Conservation (phyloP, 2,888 invertebrate species). For the Sepioteuthis lessoniana region DNA sequence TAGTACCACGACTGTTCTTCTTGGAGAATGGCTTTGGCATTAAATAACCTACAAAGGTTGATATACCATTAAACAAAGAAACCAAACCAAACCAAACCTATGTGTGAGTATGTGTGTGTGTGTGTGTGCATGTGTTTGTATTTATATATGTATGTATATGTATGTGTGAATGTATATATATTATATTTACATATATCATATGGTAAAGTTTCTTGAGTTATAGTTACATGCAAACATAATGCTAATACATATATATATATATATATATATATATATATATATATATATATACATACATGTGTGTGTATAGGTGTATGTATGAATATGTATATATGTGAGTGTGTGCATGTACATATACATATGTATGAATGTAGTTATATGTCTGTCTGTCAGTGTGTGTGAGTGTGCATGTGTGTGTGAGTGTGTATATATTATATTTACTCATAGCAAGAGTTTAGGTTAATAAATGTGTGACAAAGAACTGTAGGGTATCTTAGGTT, state of each 20-base stretch:
- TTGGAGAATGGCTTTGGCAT: no score
- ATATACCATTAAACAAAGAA: no score
- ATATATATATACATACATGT: background rate
- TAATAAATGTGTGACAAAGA: no score
- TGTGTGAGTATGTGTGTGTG: background rate
- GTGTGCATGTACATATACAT: background rate
- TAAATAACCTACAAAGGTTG: no score
- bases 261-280: background rate
- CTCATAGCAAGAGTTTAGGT: no score
- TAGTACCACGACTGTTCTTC: no score
- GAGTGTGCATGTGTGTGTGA: background rate
- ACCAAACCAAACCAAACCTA: no score
- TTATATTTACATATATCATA: no score
- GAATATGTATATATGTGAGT: background rate
- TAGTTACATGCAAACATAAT: no score
- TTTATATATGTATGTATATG: background rate
- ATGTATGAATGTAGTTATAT: background rate
- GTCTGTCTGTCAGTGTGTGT: background rate
- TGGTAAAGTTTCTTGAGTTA: no score
- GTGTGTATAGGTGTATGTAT: background rate
- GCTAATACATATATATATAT: conserved; percentile 46
- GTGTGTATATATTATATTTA: background rate
- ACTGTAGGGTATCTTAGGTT: no score
- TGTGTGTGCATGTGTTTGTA: background rate
- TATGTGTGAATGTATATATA: background rate